Conservation (phyloP, 1,140 invertebrate genomes). For the Drosophila pectinifera region DNA sequence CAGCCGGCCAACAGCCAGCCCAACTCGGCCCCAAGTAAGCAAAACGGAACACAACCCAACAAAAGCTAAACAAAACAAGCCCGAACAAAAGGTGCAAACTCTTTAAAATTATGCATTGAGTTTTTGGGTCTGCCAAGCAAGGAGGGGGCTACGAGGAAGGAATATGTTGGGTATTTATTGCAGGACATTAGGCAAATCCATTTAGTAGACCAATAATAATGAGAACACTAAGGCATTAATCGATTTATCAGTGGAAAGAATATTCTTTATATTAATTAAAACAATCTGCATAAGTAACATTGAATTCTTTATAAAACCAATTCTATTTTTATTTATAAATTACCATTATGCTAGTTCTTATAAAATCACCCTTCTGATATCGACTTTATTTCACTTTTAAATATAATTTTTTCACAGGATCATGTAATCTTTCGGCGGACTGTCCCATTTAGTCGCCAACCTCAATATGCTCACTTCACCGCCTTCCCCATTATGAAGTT, state of each 20-base stretch:
- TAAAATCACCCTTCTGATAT: background rate
- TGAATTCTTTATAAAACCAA: too few relatives aligned
- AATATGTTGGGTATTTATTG: constrained; percentile 34
- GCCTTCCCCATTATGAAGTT: constrained; percentile 46
- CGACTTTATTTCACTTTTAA: background rate
- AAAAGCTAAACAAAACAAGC: constrained; percentile 17
- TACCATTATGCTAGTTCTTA: too few relatives aligned
- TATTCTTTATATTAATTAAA: too few relatives aligned
- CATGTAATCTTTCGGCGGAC: background rate
- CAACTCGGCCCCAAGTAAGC: constrained; percentile 39
- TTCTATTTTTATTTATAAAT: too few relatives aligned
- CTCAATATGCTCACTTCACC: constrained; percentile 7
- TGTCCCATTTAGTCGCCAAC: background rate
- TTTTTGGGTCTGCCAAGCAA: constrained; percentile 10
- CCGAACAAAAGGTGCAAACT: constrained; percentile 68
- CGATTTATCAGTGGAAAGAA: background rate
- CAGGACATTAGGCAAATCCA: constrained; percentile 41
- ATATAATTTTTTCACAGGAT: background rate
- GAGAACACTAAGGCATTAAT: constrained; percentile 6
- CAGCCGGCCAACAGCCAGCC: constrained; percentile 14
- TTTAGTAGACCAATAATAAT: constrained; percentile 18
- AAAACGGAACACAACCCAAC: constrained; percentile 37
- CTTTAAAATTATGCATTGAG: constrained; percentile 66
- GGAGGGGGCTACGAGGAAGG: background rate
- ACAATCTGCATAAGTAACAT: background rate